Conservation (phyloP, 2,113 vertebrate species). For the Toxostoma redivivum region DNA sequence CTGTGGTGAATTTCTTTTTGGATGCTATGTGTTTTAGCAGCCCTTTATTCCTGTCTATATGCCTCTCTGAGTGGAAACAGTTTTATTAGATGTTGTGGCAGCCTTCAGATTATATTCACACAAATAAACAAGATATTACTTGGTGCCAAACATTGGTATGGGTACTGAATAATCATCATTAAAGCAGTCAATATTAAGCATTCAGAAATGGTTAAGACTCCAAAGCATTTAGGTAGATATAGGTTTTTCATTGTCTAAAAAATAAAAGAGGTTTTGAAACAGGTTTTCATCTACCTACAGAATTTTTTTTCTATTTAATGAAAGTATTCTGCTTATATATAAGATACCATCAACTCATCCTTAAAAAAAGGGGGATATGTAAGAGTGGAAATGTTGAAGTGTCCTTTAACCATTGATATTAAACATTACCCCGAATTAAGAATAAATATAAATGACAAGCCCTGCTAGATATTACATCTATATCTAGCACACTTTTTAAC, state of each 20-base stretch:
- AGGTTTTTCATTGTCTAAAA: not conserved
- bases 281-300: not conserved
- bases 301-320: not conserved
- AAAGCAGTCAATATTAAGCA: not conserved
- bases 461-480: not conserved
- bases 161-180: not conserved
- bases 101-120: not conserved
- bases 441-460: not conserved
- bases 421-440: not conserved
- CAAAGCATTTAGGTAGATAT: not conserved
- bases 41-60: not conserved
- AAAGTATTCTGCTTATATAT: not conserved
- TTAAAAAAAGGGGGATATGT: not conserved
- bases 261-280: not conserved
- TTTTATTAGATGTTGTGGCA: not conserved
- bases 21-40: not conserved
- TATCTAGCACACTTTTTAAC: not conserved
- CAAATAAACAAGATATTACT: not conserved
- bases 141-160: not conserved
- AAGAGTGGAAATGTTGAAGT: not conserved
- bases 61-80: not conserved
- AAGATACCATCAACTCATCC: not conserved
- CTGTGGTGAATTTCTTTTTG: not conserved
- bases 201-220: not conserved
- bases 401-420: not conserved